A percentile compares a stretch with the other conserved stretches of the same genome.
These are phyloP conservation scores for Campoplex nolae DNA, from an alignment of 2,888 invertebrate species.

Conservation along the genomic window DNA sequence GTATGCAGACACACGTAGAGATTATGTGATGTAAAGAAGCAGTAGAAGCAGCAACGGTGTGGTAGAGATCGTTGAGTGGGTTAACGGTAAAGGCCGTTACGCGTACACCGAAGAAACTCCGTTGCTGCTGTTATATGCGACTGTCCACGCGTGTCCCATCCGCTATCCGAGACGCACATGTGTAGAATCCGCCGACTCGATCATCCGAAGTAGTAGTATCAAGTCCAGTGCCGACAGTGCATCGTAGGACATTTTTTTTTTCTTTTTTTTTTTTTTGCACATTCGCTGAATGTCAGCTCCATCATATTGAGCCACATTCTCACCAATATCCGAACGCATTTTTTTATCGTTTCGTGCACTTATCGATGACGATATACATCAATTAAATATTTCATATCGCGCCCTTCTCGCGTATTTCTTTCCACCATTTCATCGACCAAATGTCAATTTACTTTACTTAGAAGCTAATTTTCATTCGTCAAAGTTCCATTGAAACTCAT, in stretches of 20 bases:
- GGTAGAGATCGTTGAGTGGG: slow-evolving; percentile 68
- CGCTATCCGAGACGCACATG: slow-evolving; percentile 48
- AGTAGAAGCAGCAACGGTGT: slow-evolving; percentile 71
- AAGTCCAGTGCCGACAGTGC: neutral
- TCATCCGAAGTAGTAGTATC: slow-evolving; percentile 9
- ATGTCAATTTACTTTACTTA: neutral
- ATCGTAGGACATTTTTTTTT: slow-evolving; percentile 5
- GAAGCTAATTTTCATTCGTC: neutral
- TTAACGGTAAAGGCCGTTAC: slow-evolving; percentile 81
- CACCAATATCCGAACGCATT: neutral
- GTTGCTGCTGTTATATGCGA: slow-evolving; percentile 74
- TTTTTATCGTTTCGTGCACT: neutral
- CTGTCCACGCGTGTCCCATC: slow-evolving; percentile 73
- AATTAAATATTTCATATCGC: neutral
- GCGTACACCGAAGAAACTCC: slow-evolving; percentile 80
- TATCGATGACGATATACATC: neutral
- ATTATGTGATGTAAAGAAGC: slow-evolving; percentile 67
- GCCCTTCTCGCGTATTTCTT: too few relatives aligned
- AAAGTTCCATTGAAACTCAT: too few relatives aligned
- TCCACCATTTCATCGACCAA: too few relatives aligned
- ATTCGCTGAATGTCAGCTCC: neutral
- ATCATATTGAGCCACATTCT: slow-evolving; percentile 3
- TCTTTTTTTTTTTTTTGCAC: neutral
- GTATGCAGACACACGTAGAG: neutral
- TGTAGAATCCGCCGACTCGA: slow-evolving; percentile 30